A percentile compares a stretch with the other conserved stretches of the same genome.
Evolutionary conservation across 2,888 invertebrate genomes (phyloP).

Genomic region (Capitulum mitella): DNA sequence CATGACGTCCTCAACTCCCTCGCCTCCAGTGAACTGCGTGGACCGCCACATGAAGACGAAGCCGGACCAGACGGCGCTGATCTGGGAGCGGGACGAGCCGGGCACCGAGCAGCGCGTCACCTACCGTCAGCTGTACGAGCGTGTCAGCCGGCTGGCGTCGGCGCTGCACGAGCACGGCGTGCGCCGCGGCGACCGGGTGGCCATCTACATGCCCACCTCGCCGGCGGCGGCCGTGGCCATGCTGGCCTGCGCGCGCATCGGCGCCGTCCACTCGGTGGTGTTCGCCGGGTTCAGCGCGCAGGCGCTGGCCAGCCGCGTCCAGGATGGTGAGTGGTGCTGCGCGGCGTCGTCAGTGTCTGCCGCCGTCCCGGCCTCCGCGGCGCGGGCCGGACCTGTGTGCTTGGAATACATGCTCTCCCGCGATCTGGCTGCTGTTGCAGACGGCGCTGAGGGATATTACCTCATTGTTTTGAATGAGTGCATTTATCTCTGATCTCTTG

Average conservation of each 20-base stretch:
- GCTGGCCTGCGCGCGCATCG: constrained; percentile 49
- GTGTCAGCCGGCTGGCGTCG: constrained; percentile 44
- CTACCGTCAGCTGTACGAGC: constrained; percentile 41
- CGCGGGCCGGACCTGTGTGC: too few species aligned
- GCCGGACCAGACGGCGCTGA: constrained; percentile 44
- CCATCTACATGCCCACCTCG: constrained; percentile 47
- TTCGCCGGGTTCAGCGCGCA: constrained; percentile 51
- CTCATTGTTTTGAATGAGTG: too few species aligned
- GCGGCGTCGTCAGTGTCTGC: too few species aligned
- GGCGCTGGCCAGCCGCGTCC: constrained; percentile 42
- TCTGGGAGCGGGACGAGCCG: constrained; percentile 49
- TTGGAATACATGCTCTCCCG: too few species aligned
- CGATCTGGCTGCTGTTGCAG: too few species aligned
- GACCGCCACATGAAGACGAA: constrained; percentile 43
- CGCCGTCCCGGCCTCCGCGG: too few species aligned
- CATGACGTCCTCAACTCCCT: too few species aligned
- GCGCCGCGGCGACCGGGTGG: constrained; percentile 47
- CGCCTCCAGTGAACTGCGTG: constrained; percentile 43
- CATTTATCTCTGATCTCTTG: too few species aligned
- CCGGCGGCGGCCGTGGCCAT: constrained; percentile 47
- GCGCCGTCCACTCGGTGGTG: constrained; percentile 49
- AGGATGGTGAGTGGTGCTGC: constrained; percentile 31
- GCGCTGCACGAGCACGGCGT: constrained; percentile 43
- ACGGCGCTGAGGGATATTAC: too few species aligned
- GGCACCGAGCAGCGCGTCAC: constrained; percentile 40